Conservation (phyloP, 2,888 invertebrate genomes). For the Aricia artaxerxes region DNA sequence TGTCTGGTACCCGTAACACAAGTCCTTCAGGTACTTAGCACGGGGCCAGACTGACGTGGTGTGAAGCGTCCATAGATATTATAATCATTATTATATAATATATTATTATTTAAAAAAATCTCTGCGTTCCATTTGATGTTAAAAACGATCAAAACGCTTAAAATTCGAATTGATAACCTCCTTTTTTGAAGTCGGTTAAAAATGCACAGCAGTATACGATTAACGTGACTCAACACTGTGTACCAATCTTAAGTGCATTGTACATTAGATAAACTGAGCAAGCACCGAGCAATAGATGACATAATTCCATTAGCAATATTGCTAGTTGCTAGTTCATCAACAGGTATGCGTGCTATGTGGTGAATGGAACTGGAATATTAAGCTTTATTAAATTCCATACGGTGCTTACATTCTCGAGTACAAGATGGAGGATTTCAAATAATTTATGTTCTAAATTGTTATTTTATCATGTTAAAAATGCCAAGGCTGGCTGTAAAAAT, state of each 20-base stretch:
- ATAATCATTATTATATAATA: too few relatives aligned
- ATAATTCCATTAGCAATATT: slow-evolving; percentile 22
- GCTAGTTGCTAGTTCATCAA: slow-evolving; percentile 10
- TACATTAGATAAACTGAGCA: not conserved
- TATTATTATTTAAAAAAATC: too few relatives aligned
- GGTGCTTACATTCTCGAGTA: not conserved
- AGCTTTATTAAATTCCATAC: slow-evolving; percentile 8
- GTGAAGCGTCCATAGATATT: too few relatives aligned
- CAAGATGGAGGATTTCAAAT: not conserved
- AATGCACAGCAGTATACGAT: too few relatives aligned
- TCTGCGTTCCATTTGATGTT: too few relatives aligned
- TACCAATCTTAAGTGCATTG: not conserved
- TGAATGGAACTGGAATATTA: not conserved
- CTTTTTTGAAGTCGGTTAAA: too few relatives aligned
- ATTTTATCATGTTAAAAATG: not conserved
- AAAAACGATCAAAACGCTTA: too few relatives aligned
- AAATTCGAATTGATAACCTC: too few relatives aligned
- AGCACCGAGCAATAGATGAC: not conserved
- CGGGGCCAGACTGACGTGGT: too few relatives aligned
- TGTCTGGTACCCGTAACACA: too few relatives aligned
- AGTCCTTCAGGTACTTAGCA: too few relatives aligned
- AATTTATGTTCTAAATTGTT: not conserved
- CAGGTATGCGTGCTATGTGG: slow-evolving; percentile 6
- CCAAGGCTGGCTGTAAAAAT: not conserved
- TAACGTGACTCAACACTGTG: not conserved